A percentile compares a stretch with the other conserved stretches of the same genome.
These are phyloP conservation scores for Allygus modestus DNA, from an alignment of 2,888 invertebrate genomes.

Conservation along the genomic window DNA sequence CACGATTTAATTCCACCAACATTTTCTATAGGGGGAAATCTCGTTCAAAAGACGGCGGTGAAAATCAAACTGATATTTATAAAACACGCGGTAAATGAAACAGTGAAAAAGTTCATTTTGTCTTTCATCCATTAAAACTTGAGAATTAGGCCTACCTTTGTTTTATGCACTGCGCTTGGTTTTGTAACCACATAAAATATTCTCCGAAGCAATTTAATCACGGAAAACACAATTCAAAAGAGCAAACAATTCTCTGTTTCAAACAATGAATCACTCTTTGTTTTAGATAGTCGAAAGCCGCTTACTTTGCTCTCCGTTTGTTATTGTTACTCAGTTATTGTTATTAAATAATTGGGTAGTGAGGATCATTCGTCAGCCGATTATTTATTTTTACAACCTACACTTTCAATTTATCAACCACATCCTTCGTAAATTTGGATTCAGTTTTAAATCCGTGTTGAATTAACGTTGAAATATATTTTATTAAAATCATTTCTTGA, in stretches of 20 bases:
- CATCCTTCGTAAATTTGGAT: too few species aligned
- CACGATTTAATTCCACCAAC: too few species aligned
- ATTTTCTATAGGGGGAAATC: too few species aligned
- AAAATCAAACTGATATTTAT: too few species aligned
- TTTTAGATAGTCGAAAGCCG: not conserved
- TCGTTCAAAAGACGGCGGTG: too few species aligned
- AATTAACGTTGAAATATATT: too few species aligned
- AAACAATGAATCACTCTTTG: conserved; percentile 31
- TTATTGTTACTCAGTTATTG: not conserved
- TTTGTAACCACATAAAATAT: not conserved
- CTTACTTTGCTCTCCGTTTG: not conserved
- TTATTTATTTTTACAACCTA: conserved; percentile 10
- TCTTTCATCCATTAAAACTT: not conserved
- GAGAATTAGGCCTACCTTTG: not conserved
- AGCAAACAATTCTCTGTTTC: not conserved
- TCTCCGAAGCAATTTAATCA: not conserved
- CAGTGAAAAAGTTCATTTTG: too few species aligned
- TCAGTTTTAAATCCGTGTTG: too few species aligned
- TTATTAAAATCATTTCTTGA: too few species aligned
- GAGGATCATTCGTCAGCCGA: not conserved
- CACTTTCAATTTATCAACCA: not conserved
- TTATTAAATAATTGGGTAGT: not conserved
- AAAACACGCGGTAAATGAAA: too few species aligned
- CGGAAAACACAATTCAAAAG: not conserved
- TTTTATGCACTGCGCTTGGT: not conserved